These are phyloP conservation scores for Brachionus asplanchnoidis DNA, from an alignment of 1,140 invertebrate species.

Conservation along the genomic window DNA sequence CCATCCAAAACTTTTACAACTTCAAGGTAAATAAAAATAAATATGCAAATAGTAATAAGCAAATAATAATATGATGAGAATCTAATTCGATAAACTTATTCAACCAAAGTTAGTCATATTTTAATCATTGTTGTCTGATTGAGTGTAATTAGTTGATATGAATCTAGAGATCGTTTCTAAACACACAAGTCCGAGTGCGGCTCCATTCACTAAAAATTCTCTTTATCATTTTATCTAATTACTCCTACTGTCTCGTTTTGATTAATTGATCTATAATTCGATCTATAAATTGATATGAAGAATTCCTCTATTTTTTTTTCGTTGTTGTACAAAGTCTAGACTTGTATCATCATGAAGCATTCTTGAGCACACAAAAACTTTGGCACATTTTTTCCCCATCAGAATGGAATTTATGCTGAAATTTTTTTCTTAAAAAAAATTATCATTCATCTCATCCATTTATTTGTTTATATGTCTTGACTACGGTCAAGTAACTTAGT, in stretches of 20 bases:
- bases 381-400: too few relatives aligned
- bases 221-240: neutral
- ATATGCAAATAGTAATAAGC: neutral
- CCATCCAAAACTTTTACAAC: neutral
- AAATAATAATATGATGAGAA: neutral
- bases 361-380: neutral
- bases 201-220: neutral
- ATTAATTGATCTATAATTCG: neutral
- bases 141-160: neutral
- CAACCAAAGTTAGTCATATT: neutral
- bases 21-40: neutral
- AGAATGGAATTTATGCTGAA: too few relatives aligned
- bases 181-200: neutral
- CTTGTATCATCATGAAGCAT: neutral
- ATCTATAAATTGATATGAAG: neutral
- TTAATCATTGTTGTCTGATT: neutral
- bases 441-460: too few relatives aligned
- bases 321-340: neutral
- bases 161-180: neutral
- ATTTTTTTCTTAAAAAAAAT: too few relatives aligned
- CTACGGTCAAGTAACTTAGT: too few relatives aligned
- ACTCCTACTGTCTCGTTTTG: neutral
- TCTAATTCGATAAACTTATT: neutral
- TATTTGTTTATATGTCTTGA: too few relatives aligned
- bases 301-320: neutral